Percentiles rank a stretch among this genome's conserved stretches.
phyloP scores from a whole-genome alignment of 2,113 vertebrate genomes.

The Scalopus aquaticus region DNA sequence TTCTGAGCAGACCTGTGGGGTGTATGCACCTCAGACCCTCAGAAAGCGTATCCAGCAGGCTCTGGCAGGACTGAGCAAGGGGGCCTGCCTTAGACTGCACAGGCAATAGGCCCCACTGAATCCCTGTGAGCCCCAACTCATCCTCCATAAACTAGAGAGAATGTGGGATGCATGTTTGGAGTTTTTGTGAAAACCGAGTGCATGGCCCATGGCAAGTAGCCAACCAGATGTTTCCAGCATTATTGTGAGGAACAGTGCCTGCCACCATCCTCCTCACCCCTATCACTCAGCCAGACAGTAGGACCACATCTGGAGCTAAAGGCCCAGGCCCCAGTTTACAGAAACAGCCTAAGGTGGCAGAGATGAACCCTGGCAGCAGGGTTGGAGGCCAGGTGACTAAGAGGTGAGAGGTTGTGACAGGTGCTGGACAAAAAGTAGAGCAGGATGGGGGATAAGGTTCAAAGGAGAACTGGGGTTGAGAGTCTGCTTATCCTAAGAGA shows the following conservation, averaged over 20 bases:
- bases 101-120: background rate
- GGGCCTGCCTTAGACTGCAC: background rate
- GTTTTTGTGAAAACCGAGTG: background rate
- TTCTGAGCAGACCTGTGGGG: background rate
- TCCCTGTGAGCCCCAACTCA: background rate
- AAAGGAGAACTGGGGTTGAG: background rate
- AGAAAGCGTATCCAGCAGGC: background rate
- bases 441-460: no score
- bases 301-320: background rate
- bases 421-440: background rate
- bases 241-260: no score
- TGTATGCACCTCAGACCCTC: background rate
- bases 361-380: background rate
- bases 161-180: accelerated
- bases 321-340: background rate
- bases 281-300: background rate
- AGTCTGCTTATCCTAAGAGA: background rate
- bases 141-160: background rate
- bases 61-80: background rate
- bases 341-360: background rate
- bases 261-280: background rate
- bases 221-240: background rate
- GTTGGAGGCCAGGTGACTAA: background rate
- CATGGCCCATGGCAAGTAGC: background rate
- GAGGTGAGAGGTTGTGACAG: background rate